Conservation (phyloP, 2,113 vertebrate genomes). For the Naja naja region DNA sequence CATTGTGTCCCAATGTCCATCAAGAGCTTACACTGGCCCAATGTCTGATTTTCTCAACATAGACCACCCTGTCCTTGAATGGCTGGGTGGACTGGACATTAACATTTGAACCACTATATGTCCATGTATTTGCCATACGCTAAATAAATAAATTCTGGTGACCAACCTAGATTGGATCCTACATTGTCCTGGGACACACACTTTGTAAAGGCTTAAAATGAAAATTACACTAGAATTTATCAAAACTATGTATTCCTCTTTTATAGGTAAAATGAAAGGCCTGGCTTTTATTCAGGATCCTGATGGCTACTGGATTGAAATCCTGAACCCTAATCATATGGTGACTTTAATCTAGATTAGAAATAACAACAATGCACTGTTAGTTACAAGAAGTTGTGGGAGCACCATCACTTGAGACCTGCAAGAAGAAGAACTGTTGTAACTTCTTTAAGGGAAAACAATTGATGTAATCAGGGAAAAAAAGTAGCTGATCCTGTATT, state of each 20-base stretch:
- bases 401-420: too few relatives aligned
- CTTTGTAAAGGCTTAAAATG: neutral
- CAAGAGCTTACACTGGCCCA: too few relatives aligned
- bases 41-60: too few relatives aligned
- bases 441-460: slow-evolving; percentile 18
- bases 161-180: neutral
- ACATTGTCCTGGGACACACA: neutral
- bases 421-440: neutral
- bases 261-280: slow-evolving; percentile 95
- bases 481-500: neutral
- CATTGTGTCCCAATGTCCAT: too few relatives aligned
- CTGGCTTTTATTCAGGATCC: slow-evolving; percentile 97
- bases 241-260: neutral
- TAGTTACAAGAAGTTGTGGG: neutral
- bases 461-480: neutral
- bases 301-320: slow-evolving; percentile 98
- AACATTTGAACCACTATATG: too few relatives aligned
- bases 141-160: neutral
- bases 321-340: slow-evolving; percentile 92
- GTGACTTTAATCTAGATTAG: slow-evolving; percentile 72
- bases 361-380: neutral
- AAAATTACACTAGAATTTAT: neutral
- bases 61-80: too few relatives aligned
- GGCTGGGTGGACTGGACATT: too few relatives aligned
- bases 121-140: too few relatives aligned